A percentile compares a stretch with the other conserved stretches of the same genome.
These are phyloP conservation scores for Aspidiotus destructor DNA, from an alignment of 2,888 invertebrate genomes.

Conservation along the genomic window DNA sequence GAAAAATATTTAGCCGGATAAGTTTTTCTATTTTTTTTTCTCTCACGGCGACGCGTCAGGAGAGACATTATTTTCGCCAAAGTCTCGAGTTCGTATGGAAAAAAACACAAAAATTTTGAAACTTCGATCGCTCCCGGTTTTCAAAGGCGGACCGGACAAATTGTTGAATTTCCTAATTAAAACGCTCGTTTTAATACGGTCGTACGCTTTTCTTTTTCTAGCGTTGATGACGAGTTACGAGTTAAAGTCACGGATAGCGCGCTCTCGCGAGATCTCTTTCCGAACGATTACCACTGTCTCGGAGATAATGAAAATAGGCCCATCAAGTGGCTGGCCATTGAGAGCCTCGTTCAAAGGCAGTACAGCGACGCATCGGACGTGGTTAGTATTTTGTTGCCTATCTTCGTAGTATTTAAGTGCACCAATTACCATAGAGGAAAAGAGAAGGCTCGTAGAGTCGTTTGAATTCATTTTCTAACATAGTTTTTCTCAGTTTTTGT, in stretches of 20 bases:
- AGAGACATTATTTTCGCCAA: too few relatives aligned
- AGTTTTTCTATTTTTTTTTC: too few relatives aligned
- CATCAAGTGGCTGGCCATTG: slow-evolving; percentile 87
- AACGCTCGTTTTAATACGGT: not conserved
- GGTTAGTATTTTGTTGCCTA: slow-evolving; percentile 48
- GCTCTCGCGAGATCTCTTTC: slow-evolving; percentile 79
- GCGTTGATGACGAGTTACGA: slow-evolving; percentile 64
- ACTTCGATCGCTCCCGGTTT: too few relatives aligned
- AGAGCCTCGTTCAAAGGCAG: slow-evolving; percentile 68
- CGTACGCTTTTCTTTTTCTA: slow-evolving; percentile 40
- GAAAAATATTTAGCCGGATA: too few relatives aligned
- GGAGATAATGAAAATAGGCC: slow-evolving; percentile 90
- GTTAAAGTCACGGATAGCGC: slow-evolving; percentile 83
- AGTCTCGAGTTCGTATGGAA: too few relatives aligned
- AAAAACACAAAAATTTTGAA: too few relatives aligned
- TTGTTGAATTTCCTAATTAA: not conserved
- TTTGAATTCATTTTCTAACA: too few relatives aligned
- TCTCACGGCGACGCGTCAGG: too few relatives aligned
- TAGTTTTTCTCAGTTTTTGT: not conserved
- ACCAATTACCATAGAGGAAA: not conserved
- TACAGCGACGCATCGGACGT: slow-evolving; percentile 83
- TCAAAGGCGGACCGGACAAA: too few relatives aligned
- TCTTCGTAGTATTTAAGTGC: not conserved
- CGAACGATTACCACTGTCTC: slow-evolving; percentile 84
- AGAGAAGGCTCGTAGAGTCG: not conserved